Conservation (phyloP, 2,113 vertebrate species). For the Tachysurus vachellii region DNA sequence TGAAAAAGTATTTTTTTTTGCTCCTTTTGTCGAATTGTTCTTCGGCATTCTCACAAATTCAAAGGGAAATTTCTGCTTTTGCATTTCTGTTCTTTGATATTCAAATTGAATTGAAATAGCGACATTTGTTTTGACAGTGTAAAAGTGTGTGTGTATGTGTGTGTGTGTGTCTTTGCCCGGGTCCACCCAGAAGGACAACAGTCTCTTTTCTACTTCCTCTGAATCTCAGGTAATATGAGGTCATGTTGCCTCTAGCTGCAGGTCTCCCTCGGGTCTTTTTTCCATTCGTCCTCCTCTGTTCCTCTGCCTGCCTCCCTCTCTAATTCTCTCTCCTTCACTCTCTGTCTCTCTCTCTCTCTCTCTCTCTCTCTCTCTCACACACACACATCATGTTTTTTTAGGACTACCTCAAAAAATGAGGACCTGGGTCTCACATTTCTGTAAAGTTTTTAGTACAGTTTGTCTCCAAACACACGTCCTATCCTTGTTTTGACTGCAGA, state of each 20-base stretch:
- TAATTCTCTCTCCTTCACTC: conserved; percentile 16
- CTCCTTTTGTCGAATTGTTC: conserved; percentile 1
- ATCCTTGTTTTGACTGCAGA: conserved; percentile 42
- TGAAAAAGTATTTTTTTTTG: neutral
- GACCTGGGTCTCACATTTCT: conserved; percentile 29
- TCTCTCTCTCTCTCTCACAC: conserved; percentile 6
- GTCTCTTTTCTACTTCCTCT: conserved; percentile 44
- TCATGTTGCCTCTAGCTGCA: conserved; percentile 51
- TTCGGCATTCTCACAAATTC: conserved; percentile 17
- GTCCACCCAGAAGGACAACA: conserved; percentile 44
- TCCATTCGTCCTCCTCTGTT: conserved; percentile 31
- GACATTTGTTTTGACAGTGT: conserved; percentile 37
- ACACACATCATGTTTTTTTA: conserved; percentile 28
- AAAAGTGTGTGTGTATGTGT: conserved; percentile 13
- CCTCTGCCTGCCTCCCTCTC: neutral
- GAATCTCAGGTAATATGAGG: conserved; percentile 56
- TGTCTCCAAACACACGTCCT: conserved; percentile 12
- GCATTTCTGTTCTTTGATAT: conserved; percentile 32
- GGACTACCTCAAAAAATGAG: conserved; percentile 27
- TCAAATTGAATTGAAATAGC: conserved; percentile 31
- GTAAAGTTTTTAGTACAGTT: conserved; percentile 18
- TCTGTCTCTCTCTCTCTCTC: neutral
- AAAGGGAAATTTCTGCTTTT: conserved; percentile 17
- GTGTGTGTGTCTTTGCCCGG: conserved; percentile 22
- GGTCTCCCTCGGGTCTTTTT: conserved; percentile 46